These are phyloP conservation scores for Crotalus horridus DNA, from an alignment of 2,113 vertebrate genomes.

Conservation along the genomic window DNA sequence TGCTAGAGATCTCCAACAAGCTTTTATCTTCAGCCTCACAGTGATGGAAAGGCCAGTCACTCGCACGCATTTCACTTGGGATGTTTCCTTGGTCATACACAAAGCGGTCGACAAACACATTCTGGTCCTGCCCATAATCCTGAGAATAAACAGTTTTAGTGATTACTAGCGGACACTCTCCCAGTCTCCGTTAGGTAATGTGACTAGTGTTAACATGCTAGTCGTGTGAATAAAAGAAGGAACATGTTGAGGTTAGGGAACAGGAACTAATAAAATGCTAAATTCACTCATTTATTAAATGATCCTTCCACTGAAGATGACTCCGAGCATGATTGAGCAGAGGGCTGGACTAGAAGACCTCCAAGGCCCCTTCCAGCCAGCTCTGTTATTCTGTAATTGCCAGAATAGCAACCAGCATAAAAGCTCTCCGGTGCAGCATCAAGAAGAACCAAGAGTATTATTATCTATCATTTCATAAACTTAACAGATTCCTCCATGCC, in stretches of 20 bases:
- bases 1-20: conserved; percentile 62
- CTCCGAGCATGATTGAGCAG: not conserved
- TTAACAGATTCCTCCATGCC: not conserved
- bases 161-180: not conserved
- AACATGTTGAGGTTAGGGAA: not conserved
- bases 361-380: not conserved
- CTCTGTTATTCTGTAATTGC: not conserved
- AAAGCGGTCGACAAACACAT: conserved; percentile 63
- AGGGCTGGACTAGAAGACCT: not conserved
- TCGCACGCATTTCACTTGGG: conserved; percentile 58
- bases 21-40: conserved; percentile 49
- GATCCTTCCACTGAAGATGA: not conserved
- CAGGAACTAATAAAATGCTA: not conserved
- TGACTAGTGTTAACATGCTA: not conserved
- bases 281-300: not conserved
- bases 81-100: conserved; percentile 61
- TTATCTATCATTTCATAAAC: not conserved
- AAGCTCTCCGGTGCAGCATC: not conserved
- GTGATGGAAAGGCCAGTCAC: conserved; percentile 69
- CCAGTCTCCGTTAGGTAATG: not conserved
- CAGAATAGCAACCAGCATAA: not conserved
- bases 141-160: conserved; percentile 37
- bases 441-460: not conserved
- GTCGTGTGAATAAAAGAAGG: not conserved
- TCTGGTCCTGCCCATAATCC: conserved; percentile 65